phyloP scores from a whole-genome alignment of 2,113 vertebrate genomes.

The Gorilla gorilla region DNA sequence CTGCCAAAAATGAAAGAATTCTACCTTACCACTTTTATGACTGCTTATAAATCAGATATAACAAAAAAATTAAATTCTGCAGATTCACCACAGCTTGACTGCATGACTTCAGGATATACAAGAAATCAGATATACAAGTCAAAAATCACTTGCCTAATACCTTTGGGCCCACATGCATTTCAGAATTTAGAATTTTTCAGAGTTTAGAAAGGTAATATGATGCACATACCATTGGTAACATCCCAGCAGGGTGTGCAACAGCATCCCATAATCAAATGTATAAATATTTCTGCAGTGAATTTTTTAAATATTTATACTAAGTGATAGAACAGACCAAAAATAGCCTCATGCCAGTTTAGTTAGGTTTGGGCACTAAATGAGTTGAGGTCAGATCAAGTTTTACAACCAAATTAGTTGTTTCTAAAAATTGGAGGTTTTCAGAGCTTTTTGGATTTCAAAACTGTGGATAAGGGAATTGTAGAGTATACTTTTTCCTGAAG shows the following conservation, averaged over 20 bases:
- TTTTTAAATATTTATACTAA: not conserved
- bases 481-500: not conserved
- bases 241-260: not conserved
- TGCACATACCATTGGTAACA: not conserved
- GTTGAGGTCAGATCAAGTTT: not conserved
- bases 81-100: not conserved
- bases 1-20: not conserved
- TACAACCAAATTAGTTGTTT: not conserved
- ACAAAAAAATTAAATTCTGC: not conserved
- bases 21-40: not conserved
- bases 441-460: constrained; percentile 3
- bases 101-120: not conserved
- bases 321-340: not conserved
- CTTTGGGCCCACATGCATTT: not conserved
- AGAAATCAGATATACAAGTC: not conserved
- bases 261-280: not conserved
- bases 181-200: not conserved
- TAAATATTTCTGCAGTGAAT: not conserved
- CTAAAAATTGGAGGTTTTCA: not conserved
- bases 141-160: not conserved
- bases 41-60: not conserved
- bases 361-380: not conserved
- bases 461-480: not conserved
- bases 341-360: not conserved
- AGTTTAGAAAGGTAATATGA: not conserved